phyloP scores from a whole-genome alignment of 1,140 invertebrate genomes.

The Samia ricini region DNA sequence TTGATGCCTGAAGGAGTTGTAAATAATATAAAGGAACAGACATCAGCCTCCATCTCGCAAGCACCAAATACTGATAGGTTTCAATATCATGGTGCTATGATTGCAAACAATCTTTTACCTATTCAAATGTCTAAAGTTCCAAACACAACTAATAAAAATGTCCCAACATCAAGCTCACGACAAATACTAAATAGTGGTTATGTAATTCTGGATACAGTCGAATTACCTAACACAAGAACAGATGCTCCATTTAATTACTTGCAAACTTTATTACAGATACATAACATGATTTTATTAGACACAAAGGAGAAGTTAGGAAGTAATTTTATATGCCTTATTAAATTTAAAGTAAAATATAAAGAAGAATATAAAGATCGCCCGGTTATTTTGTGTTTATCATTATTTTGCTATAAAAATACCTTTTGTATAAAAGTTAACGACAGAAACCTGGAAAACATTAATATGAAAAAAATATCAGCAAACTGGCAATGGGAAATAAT shows the following conservation, averaged over 20 bases:
- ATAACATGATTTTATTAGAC: constrained; percentile 44
- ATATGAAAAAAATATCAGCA: constrained; percentile 41
- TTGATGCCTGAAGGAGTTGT: constrained; percentile 43
- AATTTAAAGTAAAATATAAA: constrained; percentile 52
- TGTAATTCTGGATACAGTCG: constrained; percentile 46
- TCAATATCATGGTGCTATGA: not conserved
- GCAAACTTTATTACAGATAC: constrained; percentile 43
- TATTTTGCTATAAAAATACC: constrained; percentile 33
- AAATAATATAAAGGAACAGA: constrained; percentile 13
- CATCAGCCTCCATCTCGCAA: not conserved
- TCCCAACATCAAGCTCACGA: not conserved
- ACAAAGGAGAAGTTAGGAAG: constrained; percentile 13
- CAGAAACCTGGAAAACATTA: constrained; percentile 27
- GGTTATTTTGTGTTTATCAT: constrained; percentile 39
- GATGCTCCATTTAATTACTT: constrained; percentile 52
- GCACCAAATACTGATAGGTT: constrained; percentile 5
- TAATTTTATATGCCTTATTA: constrained; percentile 43
- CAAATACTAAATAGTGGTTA: constrained; percentile 18
- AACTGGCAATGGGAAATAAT: constrained; percentile 70
- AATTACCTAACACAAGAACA: constrained; percentile 55
- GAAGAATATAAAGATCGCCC: constrained; percentile 36
- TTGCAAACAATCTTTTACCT: not conserved
- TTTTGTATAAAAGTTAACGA: constrained; percentile 54
- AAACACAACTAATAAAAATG: not conserved
- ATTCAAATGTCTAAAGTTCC: not conserved